These are phyloP conservation scores for Chloropsis hardwickii DNA, from an alignment of 2,113 vertebrate genomes.

Conservation along the genomic window DNA sequence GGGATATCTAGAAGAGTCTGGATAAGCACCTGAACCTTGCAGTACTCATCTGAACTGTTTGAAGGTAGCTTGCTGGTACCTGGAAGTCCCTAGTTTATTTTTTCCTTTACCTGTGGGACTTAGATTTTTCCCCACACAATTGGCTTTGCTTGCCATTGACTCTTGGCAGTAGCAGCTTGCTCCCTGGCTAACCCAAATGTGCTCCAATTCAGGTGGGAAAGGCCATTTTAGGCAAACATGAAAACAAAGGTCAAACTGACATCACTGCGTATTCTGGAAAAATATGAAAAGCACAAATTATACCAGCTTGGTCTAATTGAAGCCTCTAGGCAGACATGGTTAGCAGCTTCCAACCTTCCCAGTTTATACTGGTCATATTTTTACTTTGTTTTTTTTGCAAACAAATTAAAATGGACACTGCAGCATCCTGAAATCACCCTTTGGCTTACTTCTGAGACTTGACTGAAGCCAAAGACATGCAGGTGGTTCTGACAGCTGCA, in stretches of 20 bases:
- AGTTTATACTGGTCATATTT: not conserved
- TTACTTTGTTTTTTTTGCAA: not conserved
- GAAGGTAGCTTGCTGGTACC: not conserved
- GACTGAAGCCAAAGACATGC: not conserved
- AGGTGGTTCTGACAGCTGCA: conserved; percentile 52
- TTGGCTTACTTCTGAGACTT: conserved; percentile 20
- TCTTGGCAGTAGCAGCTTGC: not conserved
- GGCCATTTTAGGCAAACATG: not conserved
- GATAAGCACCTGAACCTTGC: not conserved
- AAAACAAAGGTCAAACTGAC: not conserved
- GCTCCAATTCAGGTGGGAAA: not conserved
- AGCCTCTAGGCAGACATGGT: not conserved
- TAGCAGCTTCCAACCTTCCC: not conserved
- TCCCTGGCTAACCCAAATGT: not conserved
- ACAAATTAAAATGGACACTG: not conserved
- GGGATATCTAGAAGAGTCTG: not conserved
- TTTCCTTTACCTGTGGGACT: not conserved
- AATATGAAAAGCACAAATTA: not conserved
- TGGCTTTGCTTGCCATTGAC: not conserved
- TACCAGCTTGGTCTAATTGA: not conserved
- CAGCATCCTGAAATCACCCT: conserved; percentile 17
- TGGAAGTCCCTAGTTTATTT: not conserved
- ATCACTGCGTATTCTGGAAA: not conserved
- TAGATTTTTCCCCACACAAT: not conserved
- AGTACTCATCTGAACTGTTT: not conserved